Conservation (phyloP, 2,888 invertebrate species). For the Gastrophysa polygoni region DNA sequence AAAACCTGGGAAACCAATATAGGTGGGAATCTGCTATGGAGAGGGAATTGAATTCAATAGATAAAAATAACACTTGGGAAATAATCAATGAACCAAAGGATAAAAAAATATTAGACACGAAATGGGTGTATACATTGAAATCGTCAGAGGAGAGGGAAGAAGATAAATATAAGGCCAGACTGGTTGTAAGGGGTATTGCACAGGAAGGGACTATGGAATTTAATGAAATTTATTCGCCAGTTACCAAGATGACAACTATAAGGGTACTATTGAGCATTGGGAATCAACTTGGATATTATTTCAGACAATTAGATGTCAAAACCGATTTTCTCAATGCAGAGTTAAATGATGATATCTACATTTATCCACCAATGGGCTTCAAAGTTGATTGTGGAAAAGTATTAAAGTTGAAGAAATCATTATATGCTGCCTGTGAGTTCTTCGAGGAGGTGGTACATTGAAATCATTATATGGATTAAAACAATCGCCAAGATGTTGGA, state of each 20-base stretch:
- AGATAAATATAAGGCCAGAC: conserved; percentile 14
- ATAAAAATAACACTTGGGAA: conserved; percentile 12
- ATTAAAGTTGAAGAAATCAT: conserved; percentile 15
- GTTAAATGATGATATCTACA: not conserved
- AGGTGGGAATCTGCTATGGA: not conserved
- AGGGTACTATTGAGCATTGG: conserved; percentile 10
- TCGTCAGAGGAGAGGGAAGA: not conserved
- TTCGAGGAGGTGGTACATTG: no score
- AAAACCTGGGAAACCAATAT: not conserved
- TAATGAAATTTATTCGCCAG: conserved; percentile 15
- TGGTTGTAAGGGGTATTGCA: conserved; percentile 15
- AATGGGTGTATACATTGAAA: conserved; percentile 8
- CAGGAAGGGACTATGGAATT: not conserved
- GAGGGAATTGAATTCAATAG: conserved; percentile 12
- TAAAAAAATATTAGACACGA: conserved; percentile 7
- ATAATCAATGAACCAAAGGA: not conserved
- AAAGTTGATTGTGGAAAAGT: not conserved
- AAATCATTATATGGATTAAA: not conserved
- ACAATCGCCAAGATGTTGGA: conserved; percentile 10
- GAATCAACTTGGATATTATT: conserved; percentile 13
- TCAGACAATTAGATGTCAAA: conserved; percentile 21
- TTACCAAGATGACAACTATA: conserved; percentile 14
- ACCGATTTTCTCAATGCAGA: conserved; percentile 13
- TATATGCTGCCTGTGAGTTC: no score
- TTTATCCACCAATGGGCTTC: conserved; percentile 8